These are phyloP conservation scores for Fulica atra DNA, from an alignment of 2,113 vertebrate genomes.

Conservation along the genomic window DNA sequence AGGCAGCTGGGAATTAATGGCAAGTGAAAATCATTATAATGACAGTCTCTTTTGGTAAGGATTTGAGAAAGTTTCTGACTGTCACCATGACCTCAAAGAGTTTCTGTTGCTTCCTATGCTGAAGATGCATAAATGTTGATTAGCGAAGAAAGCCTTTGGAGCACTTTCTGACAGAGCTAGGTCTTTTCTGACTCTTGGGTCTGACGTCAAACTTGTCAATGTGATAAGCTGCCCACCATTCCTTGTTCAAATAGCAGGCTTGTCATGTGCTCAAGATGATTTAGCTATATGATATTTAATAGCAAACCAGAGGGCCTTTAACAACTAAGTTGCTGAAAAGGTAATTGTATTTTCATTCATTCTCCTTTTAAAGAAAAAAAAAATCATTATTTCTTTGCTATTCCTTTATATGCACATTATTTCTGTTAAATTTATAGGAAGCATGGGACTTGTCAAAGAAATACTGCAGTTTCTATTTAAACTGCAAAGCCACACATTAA, in stretches of 20 bases:
- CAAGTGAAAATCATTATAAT: constrained; percentile 34
- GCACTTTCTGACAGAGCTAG: neutral
- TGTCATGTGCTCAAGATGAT: neutral
- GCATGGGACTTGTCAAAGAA: neutral
- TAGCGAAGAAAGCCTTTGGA: neutral
- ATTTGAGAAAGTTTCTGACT: neutral
- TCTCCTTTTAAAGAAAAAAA: neutral
- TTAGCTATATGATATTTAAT: neutral
- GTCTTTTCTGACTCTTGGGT: neutral
- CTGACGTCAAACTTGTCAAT: neutral
- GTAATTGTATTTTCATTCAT: neutral
- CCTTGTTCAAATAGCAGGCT: neutral
- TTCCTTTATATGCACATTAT: neutral
- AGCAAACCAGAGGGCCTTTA: neutral
- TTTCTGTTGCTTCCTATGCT: neutral
- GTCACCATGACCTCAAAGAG: neutral
- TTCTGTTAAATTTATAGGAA: neutral
- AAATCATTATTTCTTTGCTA: neutral
- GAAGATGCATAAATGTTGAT: neutral
- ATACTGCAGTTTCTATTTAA: neutral
- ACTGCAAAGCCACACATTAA: neutral
- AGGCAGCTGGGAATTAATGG: constrained; percentile 38
- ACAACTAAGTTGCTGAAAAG: neutral
- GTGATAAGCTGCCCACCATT: neutral
- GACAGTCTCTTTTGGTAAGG: neutral